Percentiles rank a stretch among this genome's conserved stretches.
phyloP scores from a whole-genome alignment of 2,888 invertebrate genomes.

The Lypha dubia region DNA sequence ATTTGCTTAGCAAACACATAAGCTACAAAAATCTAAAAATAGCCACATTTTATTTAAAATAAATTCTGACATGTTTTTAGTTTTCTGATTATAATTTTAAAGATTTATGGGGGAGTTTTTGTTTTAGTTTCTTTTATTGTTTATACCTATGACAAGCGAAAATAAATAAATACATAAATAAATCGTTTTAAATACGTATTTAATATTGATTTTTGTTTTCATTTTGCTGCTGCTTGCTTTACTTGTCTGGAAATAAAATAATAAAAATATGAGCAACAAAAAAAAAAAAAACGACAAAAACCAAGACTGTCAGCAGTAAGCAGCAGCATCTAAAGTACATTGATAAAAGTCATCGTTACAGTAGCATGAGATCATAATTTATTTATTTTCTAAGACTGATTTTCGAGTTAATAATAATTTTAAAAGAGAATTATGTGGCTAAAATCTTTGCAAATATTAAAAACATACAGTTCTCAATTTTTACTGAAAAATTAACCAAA shows the following conservation, averaged over 20 bases:
- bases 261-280: constrained; percentile 41
- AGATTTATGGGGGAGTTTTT: constrained; percentile 65
- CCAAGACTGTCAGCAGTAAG: not conserved
- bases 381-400: constrained; percentile 63
- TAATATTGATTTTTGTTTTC: constrained; percentile 3
- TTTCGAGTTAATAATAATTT: not conserved
- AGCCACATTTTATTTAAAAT: constrained; percentile 9
- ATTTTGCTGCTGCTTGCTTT: not conserved
- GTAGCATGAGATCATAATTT: constrained; percentile 70
- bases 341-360: constrained; percentile 10
- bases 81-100: constrained; percentile 24
- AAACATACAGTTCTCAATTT: not conserved
- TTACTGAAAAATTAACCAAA: not conserved
- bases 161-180: constrained; percentile 26
- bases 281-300: constrained; percentile 10
- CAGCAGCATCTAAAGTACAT: constrained; percentile 29
- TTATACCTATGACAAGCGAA: not conserved
- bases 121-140: constrained; percentile 54
- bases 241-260: constrained; percentile 7
- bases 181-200: constrained; percentile 56
- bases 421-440: not conserved
- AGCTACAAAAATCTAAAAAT: constrained; percentile 49
- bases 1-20: constrained; percentile 8
- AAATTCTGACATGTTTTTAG: constrained; percentile 52
- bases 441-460: not conserved